phyloP scores from a whole-genome alignment of 1,140 invertebrate genomes.

The Palaemon carinicauda region DNA sequence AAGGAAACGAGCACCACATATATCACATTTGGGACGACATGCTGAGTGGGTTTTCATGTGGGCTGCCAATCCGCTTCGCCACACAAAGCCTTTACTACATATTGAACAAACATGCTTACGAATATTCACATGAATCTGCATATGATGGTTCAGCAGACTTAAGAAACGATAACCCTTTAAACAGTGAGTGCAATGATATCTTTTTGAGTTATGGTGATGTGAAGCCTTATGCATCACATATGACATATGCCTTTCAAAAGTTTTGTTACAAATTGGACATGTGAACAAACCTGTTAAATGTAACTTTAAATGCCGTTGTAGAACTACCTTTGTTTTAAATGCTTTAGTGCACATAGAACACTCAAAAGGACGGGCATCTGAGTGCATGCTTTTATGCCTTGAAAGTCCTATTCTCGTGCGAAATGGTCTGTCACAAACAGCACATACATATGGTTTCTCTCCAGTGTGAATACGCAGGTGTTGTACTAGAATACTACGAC shows the following conservation, averaged over 20 bases:
- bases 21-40: conserved; percentile 32
- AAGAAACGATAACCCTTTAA: conserved; percentile 26
- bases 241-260: conserved; percentile 33
- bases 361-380: conserved; percentile 13
- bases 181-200: conserved; percentile 29
- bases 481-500: conserved; percentile 34
- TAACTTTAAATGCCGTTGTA: conserved; percentile 43
- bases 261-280: conserved; percentile 33
- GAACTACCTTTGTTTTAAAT: conserved; percentile 37
- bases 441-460: conserved; percentile 23
- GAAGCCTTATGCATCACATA: conserved; percentile 31
- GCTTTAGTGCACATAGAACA: conserved; percentile 42
- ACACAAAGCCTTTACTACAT: conserved; percentile 26
- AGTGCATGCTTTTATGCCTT: conserved; percentile 24
- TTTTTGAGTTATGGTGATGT: conserved; percentile 30
- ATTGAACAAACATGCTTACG: conserved; percentile 32
- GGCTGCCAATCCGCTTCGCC: conserved; percentile 39
- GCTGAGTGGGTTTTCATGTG: conserved; percentile 43
- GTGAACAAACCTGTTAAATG: conserved; percentile 42
- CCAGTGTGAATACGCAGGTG: conserved; percentile 32
- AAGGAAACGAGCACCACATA: conserved; percentile 33
- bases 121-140: conserved; percentile 37
- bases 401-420: conserved; percentile 13
- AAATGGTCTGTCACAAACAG: conserved; percentile 14
- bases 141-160: conserved; percentile 29